These are phyloP conservation scores for Drosophila ercepeae DNA, from an alignment of 1,140 invertebrate genomes.

Conservation along the genomic window DNA sequence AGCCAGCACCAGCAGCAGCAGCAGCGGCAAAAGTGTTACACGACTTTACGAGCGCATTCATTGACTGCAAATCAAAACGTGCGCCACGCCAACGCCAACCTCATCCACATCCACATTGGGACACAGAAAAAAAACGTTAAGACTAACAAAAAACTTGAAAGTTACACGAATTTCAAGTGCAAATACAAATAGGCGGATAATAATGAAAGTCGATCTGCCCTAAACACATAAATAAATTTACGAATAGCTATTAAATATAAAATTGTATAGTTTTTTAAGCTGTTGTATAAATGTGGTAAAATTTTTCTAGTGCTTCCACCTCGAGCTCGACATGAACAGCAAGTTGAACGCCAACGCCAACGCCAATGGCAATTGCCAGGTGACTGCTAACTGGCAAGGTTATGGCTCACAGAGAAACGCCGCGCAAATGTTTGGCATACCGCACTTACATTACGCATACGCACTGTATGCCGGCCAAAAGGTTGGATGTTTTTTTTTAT, in stretches of 20 bases:
- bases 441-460: conserved; percentile 64
- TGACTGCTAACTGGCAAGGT: conserved; percentile 70
- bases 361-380: conserved; percentile 71
- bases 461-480: conserved; percentile 53
- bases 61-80: conserved; percentile 79
- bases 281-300: background rate
- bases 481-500: conserved; percentile 19
- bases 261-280: no score
- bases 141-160: no score
- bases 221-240: no score
- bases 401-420: conserved; percentile 60
- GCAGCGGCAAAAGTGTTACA: conserved; percentile 60
- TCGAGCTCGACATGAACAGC: conserved; percentile 22
- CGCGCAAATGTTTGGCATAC: conserved; percentile 71
- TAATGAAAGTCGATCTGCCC: no score
- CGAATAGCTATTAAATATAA: no score
- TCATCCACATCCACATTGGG: conserved; percentile 7
- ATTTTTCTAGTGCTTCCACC: conserved; percentile 6
- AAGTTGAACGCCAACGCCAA: conserved; percentile 54
- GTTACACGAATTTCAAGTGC: background rate
- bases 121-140: background rate
- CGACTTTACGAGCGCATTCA: conserved; percentile 76
- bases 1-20: conserved; percentile 18
- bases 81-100: conserved; percentile 64
- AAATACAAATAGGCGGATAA: background rate